Evolutionary conservation across 2,113 vertebrate genomes (phyloP), one percentile per base, ranked within the genome.

Genomic region (Rhinolophus ferrumequinum): DNA sequence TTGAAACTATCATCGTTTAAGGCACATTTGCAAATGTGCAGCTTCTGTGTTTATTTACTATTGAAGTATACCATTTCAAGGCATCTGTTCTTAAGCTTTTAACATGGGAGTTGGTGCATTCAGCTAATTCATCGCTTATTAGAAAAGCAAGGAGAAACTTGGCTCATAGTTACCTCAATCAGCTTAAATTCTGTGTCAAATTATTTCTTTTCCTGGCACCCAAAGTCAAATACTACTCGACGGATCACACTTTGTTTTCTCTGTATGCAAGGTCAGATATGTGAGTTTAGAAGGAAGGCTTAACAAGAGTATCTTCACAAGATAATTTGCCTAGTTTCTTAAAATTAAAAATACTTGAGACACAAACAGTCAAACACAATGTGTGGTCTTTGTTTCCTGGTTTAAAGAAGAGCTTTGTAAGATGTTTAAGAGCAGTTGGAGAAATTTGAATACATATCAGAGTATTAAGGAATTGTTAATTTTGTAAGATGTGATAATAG

Each of bases 1-100:
- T 94, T 84, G 64, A 91, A 93, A 88, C n/a, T 54, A 9, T 92
- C 28, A 79, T 95, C 30, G 60, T 90, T 76, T 87, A 86, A 90
- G 81, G 75, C 56, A 72, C 62, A 90, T 88, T 94, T 90, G 56
- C 58, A 94, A 75, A 85, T 70, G 44, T 88, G 16, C 44, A 30
- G 6, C 41, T 66, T 89, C 72, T 94, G 30, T 85, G 64, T 95
- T 95, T 94, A 93, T 47, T 88, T 96, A 26, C 24, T 86, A 21
- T 52, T 93, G 26, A 85, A 85, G 33, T 86, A n/a, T 75, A 35
- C 67, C 16, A 58, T 62, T 95, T 93, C 26, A 92, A 70, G 30
- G 44, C 33, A 62, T 91, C 41, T 69, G 3, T 41, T 93, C n/a
- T 85, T 92, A 69, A 85, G 15, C 54, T 83, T 79, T 92, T 82